Evolutionary conservation across 2,888 invertebrate genomes (phyloP), one percentile per base, ranked within the genome.

Genomic region (Lepidonotus clava): DNA sequence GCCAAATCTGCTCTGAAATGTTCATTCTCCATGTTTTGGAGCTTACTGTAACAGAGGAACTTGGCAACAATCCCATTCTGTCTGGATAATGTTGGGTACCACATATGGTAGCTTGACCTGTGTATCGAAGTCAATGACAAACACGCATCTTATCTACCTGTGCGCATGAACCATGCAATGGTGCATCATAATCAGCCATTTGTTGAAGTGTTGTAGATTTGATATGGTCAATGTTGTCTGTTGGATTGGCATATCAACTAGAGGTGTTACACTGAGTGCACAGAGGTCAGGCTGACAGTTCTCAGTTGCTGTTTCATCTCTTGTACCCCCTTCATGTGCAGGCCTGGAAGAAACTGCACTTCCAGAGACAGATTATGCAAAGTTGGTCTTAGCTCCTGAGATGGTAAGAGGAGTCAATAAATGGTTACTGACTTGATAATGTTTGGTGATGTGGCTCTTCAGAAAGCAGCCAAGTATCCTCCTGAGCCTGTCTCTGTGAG

Each of bases 141-240:
- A n/a, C n/a, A n/a, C n/a, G n/a, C n/a, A n/a, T n/a, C n/a, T n/a
- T n/a, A n/a, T n/a, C n/a, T n/a, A n/a, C n/a, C n/a, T n/a, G n/a
- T n/a, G n/a, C n/a, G n/a, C n/a, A n/a, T n/a, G n/a, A n/a, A n/a
- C n/a, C 32, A 14, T 66, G 66, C 71, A 21, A 11, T 34, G 18
- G 38, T 71, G 36, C 36, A 36, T 11, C 18, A 18, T 34, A 66
- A 28, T 32, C 28, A 66, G 14, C 34, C 0, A 36, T 36, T 5
- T 56, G n/a, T 56, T 56, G 56, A 56, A 8, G 5, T 11, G 5
- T 56, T 66, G 11, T 4, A 28, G 1, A 28, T 14, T 28, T 36
- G 71, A 71, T 71, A 71, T 71, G 71, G 34, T 71, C 71, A 71
- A 71, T 71, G 71, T 71, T 71, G 71, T 71, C 71, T 71, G 71